These are phyloP conservation scores for Oophaga pumilio DNA, from an alignment of 2,113 vertebrate species.

Conservation along the genomic window DNA sequence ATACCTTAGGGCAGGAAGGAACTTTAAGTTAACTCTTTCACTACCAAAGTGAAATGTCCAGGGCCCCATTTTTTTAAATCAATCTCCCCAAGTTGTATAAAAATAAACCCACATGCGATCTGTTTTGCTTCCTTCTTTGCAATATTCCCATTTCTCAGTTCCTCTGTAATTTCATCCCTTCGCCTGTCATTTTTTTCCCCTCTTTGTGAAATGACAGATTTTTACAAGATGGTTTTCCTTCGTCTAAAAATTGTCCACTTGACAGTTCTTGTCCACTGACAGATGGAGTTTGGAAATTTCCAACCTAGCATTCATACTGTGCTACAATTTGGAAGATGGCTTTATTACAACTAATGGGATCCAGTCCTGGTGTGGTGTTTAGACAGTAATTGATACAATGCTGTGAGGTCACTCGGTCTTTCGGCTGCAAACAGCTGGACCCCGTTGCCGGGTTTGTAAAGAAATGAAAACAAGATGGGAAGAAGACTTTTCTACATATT, in stretches of 20 bases:
- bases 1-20: too few species aligned
- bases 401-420: background rate
- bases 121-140: background rate
- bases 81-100: background rate
- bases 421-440: conserved; percentile 24
- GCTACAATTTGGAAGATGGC: background rate
- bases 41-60: too few species aligned
- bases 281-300: background rate
- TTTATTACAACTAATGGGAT: background rate
- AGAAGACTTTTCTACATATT: background rate
- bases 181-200: background rate
- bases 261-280: background rate
- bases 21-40: too few species aligned
- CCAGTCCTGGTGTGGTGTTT: background rate
- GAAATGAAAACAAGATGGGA: background rate
- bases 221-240: background rate
- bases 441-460: background rate
- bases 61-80: background rate
- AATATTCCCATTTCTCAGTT: background rate
- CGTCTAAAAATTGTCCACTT: background rate
- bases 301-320: background rate
- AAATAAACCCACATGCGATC: background rate
- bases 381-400: background rate
- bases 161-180: background rate
- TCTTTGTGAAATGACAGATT: background rate